Base-by-base conservation (phyloP, 2,888 invertebrate genomes). In the Meiosimyza platycephala region DNA sequence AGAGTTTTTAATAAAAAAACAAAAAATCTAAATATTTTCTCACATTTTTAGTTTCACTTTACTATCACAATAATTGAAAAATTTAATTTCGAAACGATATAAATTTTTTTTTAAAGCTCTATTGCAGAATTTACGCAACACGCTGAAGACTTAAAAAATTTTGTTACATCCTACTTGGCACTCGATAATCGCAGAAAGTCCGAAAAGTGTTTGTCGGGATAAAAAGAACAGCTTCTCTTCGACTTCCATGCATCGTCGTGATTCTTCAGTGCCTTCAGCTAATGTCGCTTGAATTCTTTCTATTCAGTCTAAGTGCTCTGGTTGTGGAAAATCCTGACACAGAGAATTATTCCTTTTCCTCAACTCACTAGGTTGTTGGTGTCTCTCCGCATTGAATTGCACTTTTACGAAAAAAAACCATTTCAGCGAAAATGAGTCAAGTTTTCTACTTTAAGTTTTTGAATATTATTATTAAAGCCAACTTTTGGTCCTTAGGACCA, bases 201-300 rank as follows among this genome's bases (percentile, higher is more conserved):
- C 74, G 73, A 75, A 73, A 75, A 76, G 76, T 74, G 73, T 55
- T 75, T 52, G 70, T 52, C 70, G 70, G 70, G 70, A 54, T 52
- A 47, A 40, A 71, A 75, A 33, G 72, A 73, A 72, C 72, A 73
- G 66, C 74, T 74, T 76, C 59, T 75, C 48, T 76, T 76, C 76
- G 72, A 70, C 70, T 28, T 15, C 2, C 11, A 28, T 16, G 50
- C 51, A 6, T 40, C 40, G 9, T 9, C 1, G 9, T 40, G 40
- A 9, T 7, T 6, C 40, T 40, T 9, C 3, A 5, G 40, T n/a
- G n/a, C 9, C 40, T 40, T 40, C 40, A 40, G 28, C 28, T 28
- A 28, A 40, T 7, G 9, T 9, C 9, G 40, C 40, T 40, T 40
- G 0, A 1, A 40, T 40, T 40, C 40, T 40, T 40, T 40, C 9